These are phyloP conservation scores for Andrena hattorfiana DNA, from an alignment of 2,888 invertebrate species.

Conservation along the genomic window DNA sequence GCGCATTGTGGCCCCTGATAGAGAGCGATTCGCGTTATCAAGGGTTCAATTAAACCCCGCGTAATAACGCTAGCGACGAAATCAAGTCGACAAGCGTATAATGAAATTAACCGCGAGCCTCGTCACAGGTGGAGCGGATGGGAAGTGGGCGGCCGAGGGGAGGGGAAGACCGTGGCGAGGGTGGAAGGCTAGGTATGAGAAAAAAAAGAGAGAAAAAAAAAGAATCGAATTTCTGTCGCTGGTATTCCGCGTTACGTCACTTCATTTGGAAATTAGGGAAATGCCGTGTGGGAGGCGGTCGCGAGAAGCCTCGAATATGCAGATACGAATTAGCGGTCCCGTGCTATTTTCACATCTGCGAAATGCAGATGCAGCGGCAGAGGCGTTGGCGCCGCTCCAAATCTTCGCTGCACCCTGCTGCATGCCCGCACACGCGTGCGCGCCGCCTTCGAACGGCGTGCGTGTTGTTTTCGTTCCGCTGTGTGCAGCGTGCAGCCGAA, in stretches of 20 bases:
- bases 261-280: conserved; percentile 60
- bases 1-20: conserved; percentile 32
- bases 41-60: conserved; percentile 42
- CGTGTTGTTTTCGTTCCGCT: conserved; percentile 40
- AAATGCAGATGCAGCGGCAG: conserved; percentile 81
- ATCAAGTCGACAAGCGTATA: conserved; percentile 16
- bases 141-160: background rate
- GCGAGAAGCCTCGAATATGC: conserved; percentile 58
- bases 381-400: conserved; percentile 79
- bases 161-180: background rate
- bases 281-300: conserved; percentile 20
- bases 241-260: conserved; percentile 48
- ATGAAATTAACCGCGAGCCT: conserved; percentile 23
- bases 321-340: conserved; percentile 68
- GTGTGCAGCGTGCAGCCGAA: conserved; percentile 13
- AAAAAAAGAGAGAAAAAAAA: background rate
- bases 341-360: conserved; percentile 81
- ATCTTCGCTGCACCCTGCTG: conserved; percentile 49
- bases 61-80: background rate
- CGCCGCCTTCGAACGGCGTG: conserved; percentile 44
- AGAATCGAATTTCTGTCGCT: conserved; percentile 33
- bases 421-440: conserved; percentile 43
- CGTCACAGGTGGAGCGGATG: background rate
- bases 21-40: conserved; percentile 50
- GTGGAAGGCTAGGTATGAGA: background rate